A percentile compares a stretch with the other conserved stretches of the same genome.
Evolutionary conservation across 1,140 invertebrate species (phyloP).

Genomic region (Zaprionus nigranus): DNA sequence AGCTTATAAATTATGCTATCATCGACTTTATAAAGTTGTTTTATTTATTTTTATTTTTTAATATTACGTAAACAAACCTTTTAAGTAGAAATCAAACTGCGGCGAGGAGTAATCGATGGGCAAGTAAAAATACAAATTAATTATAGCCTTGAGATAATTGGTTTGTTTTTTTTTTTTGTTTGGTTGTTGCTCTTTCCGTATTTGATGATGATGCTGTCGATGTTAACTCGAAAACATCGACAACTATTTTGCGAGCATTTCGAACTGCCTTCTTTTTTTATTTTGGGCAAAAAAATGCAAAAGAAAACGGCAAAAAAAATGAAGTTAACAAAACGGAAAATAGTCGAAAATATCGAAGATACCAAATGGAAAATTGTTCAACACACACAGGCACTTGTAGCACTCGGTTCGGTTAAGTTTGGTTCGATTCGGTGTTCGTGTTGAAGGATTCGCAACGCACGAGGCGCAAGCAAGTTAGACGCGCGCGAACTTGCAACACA

Average conservation of each 20-base stretch:
- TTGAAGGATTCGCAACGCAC: constrained; percentile 28
- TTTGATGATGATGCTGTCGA: neutral
- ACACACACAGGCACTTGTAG: neutral
- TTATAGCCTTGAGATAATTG: constrained; percentile 3
- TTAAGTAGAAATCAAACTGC: neutral
- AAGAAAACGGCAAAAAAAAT: constrained; percentile 16
- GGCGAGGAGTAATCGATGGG: neutral
- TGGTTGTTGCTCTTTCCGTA: neutral
- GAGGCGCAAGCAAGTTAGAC: neutral
- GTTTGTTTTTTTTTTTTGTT: neutral
- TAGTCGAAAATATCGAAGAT: neutral
- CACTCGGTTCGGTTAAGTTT: neutral
- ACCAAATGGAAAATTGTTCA: neutral
- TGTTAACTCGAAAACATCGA: neutral
- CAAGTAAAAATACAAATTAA: neutral
- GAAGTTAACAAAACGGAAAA: constrained; percentile 10
- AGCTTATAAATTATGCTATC: neutral
- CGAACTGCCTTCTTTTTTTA: neutral
- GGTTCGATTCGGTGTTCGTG: constrained; percentile 1
- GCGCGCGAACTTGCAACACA: constrained; percentile 33
- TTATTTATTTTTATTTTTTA: neutral
- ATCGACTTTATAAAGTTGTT: neutral
- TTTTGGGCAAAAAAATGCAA: constrained; percentile 5
- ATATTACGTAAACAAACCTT: neutral
- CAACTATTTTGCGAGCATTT: constrained; percentile 9